These are phyloP conservation scores for Onychorhynchus coronatus DNA, from an alignment of 2,113 vertebrate genomes.

Conservation along the genomic window DNA sequence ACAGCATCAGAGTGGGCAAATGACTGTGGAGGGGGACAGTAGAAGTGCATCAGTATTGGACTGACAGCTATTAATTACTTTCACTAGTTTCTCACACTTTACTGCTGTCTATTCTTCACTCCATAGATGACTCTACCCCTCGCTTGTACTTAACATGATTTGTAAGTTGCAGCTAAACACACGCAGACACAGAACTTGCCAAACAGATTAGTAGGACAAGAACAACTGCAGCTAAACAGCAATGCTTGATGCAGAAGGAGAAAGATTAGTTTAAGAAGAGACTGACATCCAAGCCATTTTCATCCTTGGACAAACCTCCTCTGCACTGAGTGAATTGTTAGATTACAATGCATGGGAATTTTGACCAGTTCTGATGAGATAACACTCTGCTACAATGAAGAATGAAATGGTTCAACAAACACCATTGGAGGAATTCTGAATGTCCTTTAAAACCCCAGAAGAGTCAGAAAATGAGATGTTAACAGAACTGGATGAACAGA, in stretches of 20 bases:
- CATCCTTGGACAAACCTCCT: not conserved
- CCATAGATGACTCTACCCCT: not conserved
- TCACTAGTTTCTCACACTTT: not conserved
- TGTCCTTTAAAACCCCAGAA: not conserved
- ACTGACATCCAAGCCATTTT: not conserved
- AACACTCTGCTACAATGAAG: not conserved
- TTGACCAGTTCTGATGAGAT: not conserved
- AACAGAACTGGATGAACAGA: not conserved
- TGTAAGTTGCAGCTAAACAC: not conserved
- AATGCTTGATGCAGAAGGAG: not conserved
- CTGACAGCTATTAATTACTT: not conserved
- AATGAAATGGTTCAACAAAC: not conserved
- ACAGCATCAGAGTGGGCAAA: not conserved
- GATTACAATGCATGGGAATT: not conserved
- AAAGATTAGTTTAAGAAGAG: not conserved
- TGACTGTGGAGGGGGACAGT: not conserved
- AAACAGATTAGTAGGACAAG: not conserved
- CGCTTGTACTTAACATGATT: not conserved
- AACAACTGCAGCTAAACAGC: not conserved
- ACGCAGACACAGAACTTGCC: not conserved
- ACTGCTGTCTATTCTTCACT: not conserved
- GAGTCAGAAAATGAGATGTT: not conserved
- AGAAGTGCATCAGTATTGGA: not conserved
- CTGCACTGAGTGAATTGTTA: not conserved
- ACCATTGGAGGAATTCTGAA: not conserved